These are phyloP conservation scores for Mus spicilegus DNA, from an alignment of 2,113 vertebrate species.

Conservation along the genomic window DNA sequence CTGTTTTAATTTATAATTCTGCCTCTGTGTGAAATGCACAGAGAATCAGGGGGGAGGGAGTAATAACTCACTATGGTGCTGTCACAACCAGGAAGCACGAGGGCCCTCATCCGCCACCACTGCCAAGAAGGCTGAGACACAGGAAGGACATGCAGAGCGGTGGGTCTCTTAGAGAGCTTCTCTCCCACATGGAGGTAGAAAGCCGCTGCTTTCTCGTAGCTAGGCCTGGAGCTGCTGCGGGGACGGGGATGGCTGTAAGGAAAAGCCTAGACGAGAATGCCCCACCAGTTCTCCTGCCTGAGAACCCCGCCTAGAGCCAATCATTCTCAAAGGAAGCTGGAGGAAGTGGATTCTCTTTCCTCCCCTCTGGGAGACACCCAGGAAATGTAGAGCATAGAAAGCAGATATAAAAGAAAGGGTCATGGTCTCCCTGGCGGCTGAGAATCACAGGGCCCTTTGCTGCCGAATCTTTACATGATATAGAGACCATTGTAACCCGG, in stretches of 20 bases:
- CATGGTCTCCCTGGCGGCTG: not conserved
- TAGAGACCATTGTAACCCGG: not conserved
- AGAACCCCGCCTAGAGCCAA: not conserved
- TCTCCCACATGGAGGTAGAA: not conserved
- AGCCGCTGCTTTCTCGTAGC: not conserved
- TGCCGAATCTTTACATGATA: not conserved
- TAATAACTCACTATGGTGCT: constrained; percentile 79
- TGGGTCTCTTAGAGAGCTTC: not conserved
- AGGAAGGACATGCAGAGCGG: constrained; percentile 7
- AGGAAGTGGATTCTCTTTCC: not conserved
- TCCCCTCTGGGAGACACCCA: not conserved
- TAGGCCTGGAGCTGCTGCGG: not conserved
- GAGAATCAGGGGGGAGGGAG: constrained; percentile 72
- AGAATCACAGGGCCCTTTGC: not conserved
- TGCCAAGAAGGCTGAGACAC: constrained; percentile 40
- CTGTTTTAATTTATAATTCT: constrained; percentile 83
- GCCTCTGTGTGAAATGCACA: constrained; percentile 75
- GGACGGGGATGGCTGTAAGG: not conserved
- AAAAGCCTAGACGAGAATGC: not conserved
- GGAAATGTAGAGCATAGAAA: not conserved
- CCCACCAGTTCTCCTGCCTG: not conserved
- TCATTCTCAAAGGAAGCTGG: not conserved
- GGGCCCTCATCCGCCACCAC: constrained; percentile 53
- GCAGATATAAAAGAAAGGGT: not conserved
- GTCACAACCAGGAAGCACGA: constrained; percentile 71